These are phyloP conservation scores for Trichomalopsis sarcophagae DNA, from an alignment of 1,140 invertebrate species.

Conservation along the genomic window DNA sequence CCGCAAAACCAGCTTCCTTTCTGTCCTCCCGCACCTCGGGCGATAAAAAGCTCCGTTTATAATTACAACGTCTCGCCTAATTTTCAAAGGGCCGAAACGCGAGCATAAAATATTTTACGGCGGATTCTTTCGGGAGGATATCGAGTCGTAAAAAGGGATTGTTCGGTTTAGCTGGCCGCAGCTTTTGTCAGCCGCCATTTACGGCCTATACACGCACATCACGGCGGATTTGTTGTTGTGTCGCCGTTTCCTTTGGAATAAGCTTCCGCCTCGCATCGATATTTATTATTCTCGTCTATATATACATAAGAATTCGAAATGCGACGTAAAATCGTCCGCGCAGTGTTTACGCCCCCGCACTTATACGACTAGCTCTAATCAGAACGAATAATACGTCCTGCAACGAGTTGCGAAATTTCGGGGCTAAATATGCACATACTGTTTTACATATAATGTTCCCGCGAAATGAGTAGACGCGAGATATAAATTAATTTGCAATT, in stretches of 20 bases:
- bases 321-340: no score
- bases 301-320: no score
- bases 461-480: neutral
- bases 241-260: no score
- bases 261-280: neutral
- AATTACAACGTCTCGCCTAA: no score
- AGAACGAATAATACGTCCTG: no score
- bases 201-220: neutral
- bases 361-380: no score
- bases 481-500: neutral
- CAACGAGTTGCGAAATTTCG: neutral
- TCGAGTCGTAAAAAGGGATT: neutral
- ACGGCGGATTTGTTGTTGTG: neutral
- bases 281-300: neutral
- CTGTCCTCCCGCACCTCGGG: no score
- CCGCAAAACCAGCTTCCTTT: no score
- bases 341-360: no score
- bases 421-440: neutral
- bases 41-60: no score
- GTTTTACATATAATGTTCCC: neutral
- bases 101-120: neutral
- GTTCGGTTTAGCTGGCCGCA: neutral
- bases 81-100: no score
- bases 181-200: neutral
- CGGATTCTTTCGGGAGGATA: neutral